These are phyloP conservation scores for Thalassophryne amazonica DNA, from an alignment of 2,797 vertebrate genomes.

Conservation along the genomic window DNA sequence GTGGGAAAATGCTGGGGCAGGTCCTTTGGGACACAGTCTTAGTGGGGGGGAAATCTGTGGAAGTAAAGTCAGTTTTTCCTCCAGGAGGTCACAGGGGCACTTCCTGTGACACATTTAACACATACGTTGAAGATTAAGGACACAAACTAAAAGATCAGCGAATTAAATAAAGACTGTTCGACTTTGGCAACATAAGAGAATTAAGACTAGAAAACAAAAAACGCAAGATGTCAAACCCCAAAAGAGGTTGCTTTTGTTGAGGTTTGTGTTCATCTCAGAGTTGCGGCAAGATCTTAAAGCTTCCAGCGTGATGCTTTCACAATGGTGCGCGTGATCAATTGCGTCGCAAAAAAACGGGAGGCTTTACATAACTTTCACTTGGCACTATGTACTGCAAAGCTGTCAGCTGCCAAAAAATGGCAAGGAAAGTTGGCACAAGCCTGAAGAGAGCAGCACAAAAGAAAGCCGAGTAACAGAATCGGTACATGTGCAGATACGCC, in stretches of 20 bases:
- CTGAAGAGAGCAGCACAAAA: slow-evolving; percentile 26
- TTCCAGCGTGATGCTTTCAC: slow-evolving; percentile 23
- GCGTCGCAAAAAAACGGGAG: slow-evolving; percentile 56
- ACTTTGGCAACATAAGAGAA: slow-evolving; percentile 20
- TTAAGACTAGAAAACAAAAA: slow-evolving; percentile 14
- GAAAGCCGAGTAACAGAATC: slow-evolving; percentile 22
- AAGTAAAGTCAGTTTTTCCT: slow-evolving; percentile 48
- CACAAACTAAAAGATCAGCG: slow-evolving; percentile 3
- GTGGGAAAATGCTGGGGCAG: slow-evolving; percentile 57
- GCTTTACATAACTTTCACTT: slow-evolving; percentile 70
- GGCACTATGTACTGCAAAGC: slow-evolving; percentile 37
- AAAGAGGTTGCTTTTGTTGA: background rate
- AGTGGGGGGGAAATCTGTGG: slow-evolving; percentile 43
- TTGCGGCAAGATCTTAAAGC: slow-evolving; percentile 17
- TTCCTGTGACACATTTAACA: too few relatives aligned
- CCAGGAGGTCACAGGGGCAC: slow-evolving; percentile 16
- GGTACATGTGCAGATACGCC: slow-evolving; percentile 39
- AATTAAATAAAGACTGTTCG: slow-evolving; percentile 30
- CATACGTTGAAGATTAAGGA: too few relatives aligned
- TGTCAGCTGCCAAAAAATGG: slow-evolving; percentile 48
- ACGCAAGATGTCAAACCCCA: background rate
- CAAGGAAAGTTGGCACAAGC: slow-evolving; percentile 56
- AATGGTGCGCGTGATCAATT: slow-evolving; percentile 50
- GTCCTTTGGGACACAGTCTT: slow-evolving; percentile 55
- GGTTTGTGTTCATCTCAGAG: slow-evolving; percentile 23